Evolutionary conservation across 2,113 vertebrate genomes (phyloP).

Genomic region (Podocnemis expansa): DNA sequence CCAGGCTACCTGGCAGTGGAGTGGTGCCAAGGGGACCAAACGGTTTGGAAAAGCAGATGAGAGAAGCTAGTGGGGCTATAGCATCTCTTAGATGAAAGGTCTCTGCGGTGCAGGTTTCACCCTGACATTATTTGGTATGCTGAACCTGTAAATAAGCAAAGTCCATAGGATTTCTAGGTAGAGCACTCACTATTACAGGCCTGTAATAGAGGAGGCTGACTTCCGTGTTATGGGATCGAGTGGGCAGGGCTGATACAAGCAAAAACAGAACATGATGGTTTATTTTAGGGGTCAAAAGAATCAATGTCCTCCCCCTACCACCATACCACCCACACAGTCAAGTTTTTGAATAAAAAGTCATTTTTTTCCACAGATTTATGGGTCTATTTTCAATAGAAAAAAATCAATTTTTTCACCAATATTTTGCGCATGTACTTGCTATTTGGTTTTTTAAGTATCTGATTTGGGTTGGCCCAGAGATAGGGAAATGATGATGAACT

Average conservation of each 20-base stretch:
- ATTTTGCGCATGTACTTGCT: too few relatives aligned
- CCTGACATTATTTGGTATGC: not conserved
- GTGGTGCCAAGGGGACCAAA: not conserved
- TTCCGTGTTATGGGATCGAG: not conserved
- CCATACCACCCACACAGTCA: too few relatives aligned
- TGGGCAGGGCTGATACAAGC: not conserved
- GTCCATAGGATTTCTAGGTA: not conserved
- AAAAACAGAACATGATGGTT: not conserved
- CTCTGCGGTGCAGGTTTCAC: not conserved
- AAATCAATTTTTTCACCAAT: too few relatives aligned
- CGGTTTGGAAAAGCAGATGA: not conserved
- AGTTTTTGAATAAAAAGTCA: too few relatives aligned
- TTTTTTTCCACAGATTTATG: too few relatives aligned
- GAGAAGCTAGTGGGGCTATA: not conserved
- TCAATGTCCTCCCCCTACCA: too few relatives aligned
- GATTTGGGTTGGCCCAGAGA: not conserved
- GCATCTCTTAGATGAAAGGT: not conserved
- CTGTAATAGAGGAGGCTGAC: not conserved
- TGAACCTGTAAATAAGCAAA: not conserved
- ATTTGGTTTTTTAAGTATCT: not conserved
- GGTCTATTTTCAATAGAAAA: too few relatives aligned
- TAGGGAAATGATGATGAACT: not conserved
- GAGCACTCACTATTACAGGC: not conserved
- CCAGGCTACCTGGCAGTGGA: not conserved
- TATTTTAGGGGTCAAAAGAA: not conserved